Conservation (phyloP, 2,888 invertebrate species). For the Watsonalla binaria region DNA sequence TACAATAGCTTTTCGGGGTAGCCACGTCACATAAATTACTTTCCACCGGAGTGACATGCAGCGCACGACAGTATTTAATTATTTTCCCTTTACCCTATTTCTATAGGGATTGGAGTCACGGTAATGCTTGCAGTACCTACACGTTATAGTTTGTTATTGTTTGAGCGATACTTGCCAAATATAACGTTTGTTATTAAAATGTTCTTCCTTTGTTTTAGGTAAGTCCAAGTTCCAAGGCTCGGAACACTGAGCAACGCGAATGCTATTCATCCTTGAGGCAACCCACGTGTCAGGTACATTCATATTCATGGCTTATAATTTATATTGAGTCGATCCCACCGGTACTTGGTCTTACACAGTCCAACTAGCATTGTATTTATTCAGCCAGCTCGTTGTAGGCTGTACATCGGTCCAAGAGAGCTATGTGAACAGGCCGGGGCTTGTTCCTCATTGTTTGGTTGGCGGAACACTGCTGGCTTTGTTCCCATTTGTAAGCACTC, state of each 20-base stretch:
- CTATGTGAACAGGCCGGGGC: slow-evolving; percentile 20
- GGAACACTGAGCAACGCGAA: slow-evolving; percentile 15
- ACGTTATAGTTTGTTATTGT: neutral
- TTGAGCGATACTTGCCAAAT: neutral
- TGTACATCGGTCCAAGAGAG: slow-evolving; percentile 7
- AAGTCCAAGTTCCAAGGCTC: slow-evolving; percentile 35
- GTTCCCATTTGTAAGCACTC: slow-evolving; percentile 28
- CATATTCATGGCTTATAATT: slow-evolving; percentile 41
- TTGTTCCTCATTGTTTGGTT: slow-evolving; percentile 32
- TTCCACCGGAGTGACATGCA: slow-evolving; percentile 40
- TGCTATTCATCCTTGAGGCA: slow-evolving; percentile 32
- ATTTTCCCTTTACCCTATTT: slow-evolving; percentile 42
- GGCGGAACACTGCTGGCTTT: slow-evolving; percentile 32
- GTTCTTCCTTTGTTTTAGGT: slow-evolving; percentile 60
- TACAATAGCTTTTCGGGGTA: slow-evolving; percentile 60
- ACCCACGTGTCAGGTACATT: slow-evolving; percentile 41
- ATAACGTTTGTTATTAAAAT: slow-evolving; percentile 12
- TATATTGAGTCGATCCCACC: slow-evolving; percentile 24
- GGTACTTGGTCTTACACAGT: slow-evolving; percentile 9
- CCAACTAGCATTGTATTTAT: slow-evolving; percentile 2
- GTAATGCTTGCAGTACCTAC: neutral
- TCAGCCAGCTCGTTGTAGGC: slow-evolving; percentile 15
- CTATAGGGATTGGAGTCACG: neutral
- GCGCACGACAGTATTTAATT: slow-evolving; percentile 55
- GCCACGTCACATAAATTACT: slow-evolving; percentile 56